Evolutionary conservation across 1,140 invertebrate species (phyloP).

Genomic region (Sarcophaga peregrina): DNA sequence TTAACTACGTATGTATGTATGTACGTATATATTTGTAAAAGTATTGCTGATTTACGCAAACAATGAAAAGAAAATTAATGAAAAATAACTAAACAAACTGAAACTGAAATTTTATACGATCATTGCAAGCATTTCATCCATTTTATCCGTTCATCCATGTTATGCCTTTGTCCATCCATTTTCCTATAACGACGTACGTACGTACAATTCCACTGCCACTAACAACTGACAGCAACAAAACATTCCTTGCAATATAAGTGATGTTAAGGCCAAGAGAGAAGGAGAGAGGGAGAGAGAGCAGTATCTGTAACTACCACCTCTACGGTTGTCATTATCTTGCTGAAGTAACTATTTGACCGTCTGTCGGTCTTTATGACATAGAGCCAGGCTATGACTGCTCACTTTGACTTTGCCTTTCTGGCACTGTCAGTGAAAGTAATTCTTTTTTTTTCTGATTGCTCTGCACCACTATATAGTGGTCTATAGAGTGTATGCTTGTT

Average conservation of each 20-base stretch:
- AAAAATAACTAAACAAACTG: neutral
- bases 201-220: neutral
- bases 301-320: neutral
- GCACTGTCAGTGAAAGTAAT: conserved; percentile 64
- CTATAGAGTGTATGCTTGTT: neutral
- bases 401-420: neutral
- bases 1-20: conserved; percentile 1
- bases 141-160: neutral
- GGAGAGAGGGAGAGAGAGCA: neutral
- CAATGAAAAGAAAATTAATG: neutral
- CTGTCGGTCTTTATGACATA: neutral
- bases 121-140: neutral
- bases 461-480: neutral
- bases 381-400: neutral
- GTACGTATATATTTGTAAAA: no score
- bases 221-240: neutral
- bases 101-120: conserved; percentile 1
- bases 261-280: neutral
- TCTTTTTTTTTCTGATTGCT: conserved; percentile 54
- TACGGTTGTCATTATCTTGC: neutral
- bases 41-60: neutral
- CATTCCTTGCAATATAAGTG: neutral
- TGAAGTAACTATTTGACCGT: neutral
- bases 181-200: neutral
- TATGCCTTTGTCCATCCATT: neutral